Evolutionary conservation across 1,140 invertebrate genomes (phyloP), one percentile per base, ranked within the genome.

Genomic region (Aethina tumida): DNA sequence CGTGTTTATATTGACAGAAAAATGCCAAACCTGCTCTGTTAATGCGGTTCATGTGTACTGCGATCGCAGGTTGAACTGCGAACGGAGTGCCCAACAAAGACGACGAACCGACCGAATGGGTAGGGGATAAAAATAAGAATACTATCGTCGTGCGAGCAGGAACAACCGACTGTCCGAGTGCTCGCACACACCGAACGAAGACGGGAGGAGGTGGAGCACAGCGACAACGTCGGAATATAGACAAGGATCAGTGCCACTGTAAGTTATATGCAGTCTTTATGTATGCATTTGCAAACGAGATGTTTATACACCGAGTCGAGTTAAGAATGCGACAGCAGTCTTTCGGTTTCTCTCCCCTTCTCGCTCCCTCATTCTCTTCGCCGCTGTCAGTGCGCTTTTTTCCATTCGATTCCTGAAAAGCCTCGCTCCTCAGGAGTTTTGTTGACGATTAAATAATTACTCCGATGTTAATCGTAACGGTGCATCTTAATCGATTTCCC

Each of bases 211-310:
- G 22, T 29, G 9, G 13, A 15, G 17, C 14, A 15, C 22, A 26
- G 15, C 36, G 51, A 49, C 52, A 54, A 52, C 52, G 44, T 31
- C 39, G 49, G 41, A 28, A 29, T 35, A 46, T 33, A 51, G 49
- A 51, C 49, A 53, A 51, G 47, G 49, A 52, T 54, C 49, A 52
- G 46, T 45, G 52, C 49, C 49, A 52, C 49, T 44, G 49, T 54
- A 54, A 54, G 46, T 52, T 52, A 54, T 52, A 52, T 49, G 49
- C 47, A 47, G 43, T 46, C 52, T 54, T 51, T 52, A 45, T 47
- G 47, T 52, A 46, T 54, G 52, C 52, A 54, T 54, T 54, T 54
- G 52, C 47, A 52, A 54, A 52, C 52, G 52, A 54, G 52, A 52
- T 54, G 50, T 54, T 52, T 54, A 49, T 52, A 52, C 47, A 50